Evolutionary conservation across 2,888 invertebrate species (phyloP).

Genomic region (Pandemis heparana): DNA sequence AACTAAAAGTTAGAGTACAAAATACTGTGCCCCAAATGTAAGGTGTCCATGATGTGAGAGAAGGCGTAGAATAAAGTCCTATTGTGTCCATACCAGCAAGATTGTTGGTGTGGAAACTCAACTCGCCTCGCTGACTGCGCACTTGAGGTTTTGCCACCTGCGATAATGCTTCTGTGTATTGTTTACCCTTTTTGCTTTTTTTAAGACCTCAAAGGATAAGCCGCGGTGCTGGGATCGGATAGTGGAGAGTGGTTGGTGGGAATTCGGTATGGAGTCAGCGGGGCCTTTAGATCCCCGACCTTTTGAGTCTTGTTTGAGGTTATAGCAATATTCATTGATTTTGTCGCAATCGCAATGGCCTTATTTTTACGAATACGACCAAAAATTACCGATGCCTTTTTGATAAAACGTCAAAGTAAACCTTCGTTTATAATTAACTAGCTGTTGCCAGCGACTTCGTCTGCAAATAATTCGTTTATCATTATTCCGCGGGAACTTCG

Average conservation of each 20-base stretch:
- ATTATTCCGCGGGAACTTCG: too few species aligned
- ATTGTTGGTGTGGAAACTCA: constrained; percentile 60
- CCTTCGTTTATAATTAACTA: too few species aligned
- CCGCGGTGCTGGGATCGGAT: constrained; percentile 23
- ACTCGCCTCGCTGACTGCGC: constrained; percentile 71
- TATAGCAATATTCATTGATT: neutral
- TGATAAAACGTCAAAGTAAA: too few species aligned
- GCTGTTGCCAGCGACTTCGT: too few species aligned
- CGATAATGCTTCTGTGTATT: constrained; percentile 67
- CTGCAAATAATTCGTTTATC: too few species aligned
- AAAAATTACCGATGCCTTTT: too few species aligned
- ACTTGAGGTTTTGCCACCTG: constrained; percentile 82
- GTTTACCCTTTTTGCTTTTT: constrained; percentile 64
- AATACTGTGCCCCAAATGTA: neutral
- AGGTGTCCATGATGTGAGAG: neutral
- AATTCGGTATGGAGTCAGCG: constrained; percentile 14
- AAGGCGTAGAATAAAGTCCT: constrained; percentile 17
- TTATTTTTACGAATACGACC: too few species aligned
- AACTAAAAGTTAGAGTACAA: constrained; percentile 1
- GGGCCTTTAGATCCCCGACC: neutral
- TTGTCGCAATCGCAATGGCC: too few species aligned
- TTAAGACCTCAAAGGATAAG: constrained; percentile 55
- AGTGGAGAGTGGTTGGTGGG: constrained; percentile 34
- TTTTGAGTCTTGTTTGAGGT: neutral
- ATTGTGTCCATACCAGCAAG: constrained; percentile 47